A percentile compares a stretch with the other conserved stretches of the same genome.
Conservation (phyloP, 2,113 vertebrate genomes). For the Eira barbara region DNA sequence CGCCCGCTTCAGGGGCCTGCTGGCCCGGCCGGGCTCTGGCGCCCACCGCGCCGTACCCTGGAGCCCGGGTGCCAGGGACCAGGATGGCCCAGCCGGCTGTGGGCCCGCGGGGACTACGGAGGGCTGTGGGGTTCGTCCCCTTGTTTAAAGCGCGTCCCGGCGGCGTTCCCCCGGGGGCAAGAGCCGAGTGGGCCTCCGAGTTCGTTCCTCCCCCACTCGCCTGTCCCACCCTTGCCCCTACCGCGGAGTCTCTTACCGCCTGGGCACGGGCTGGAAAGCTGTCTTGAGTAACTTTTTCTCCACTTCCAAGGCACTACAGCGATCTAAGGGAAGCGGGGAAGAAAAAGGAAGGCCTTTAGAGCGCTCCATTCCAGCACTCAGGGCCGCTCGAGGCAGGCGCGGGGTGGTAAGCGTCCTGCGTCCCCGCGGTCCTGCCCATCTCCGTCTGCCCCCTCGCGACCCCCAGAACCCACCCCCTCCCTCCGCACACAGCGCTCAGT, state of each 20-base stretch:
- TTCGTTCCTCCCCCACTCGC: not conserved
- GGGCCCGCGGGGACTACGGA: not conserved
- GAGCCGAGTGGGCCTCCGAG: not conserved
- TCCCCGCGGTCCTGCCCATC: not conserved
- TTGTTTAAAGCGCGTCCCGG: not conserved
- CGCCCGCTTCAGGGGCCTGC: not conserved
- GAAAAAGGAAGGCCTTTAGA: constrained; percentile 63
- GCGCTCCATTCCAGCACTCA: not conserved
- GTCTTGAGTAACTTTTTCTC: constrained; percentile 93
- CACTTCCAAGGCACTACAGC: constrained; percentile 98
- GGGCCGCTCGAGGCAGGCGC: not conserved
- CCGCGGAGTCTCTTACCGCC: constrained; percentile 85
- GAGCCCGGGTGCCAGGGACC: not conserved
- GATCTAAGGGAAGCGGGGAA: constrained; percentile 86
- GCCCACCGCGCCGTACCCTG: no score
- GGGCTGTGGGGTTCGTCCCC: not conserved
- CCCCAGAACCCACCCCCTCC: not conserved
- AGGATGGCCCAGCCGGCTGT: no score
- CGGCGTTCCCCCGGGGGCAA: not conserved
- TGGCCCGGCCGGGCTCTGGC: accelerated
- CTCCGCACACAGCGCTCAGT: not conserved
- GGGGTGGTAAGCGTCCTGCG: accelerated
- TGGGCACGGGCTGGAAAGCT: constrained; percentile 92
- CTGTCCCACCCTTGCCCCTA: not conserved
- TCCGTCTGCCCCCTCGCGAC: not conserved